Base-by-base conservation (phyloP, 2,797 vertebrate genomes). In the Microctenopoma stevenorrisi region DNA sequence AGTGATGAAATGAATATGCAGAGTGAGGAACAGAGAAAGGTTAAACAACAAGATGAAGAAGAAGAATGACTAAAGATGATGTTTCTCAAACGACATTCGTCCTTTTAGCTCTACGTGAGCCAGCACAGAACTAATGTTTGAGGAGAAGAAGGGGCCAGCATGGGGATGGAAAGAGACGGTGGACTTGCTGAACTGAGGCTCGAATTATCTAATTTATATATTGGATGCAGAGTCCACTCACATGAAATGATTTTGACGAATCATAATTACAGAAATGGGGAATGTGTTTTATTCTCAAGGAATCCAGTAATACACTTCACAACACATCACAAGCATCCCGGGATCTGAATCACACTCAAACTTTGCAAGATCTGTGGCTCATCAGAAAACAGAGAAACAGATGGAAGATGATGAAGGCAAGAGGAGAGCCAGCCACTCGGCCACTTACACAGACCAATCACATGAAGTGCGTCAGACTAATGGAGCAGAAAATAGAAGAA, bases 401-500 rank as follows among this genome's bases (percentile, higher is more conserved):
- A 74, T 47, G 46, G 47, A 67, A 67, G 61, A 59, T 6, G 67
- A 64, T 30, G 53, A 74, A 79, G 26, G 66, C 51, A 13, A 58
- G 49, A 57, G 47, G 63, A 74, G 30, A 37, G 68, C 65, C 68
- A 57, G 74, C 60, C 55, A 59, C 68, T 86, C 13, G 69, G 72
- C 72, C 81, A 64, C 73, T 72, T 77, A 62, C 70, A 63, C 69
- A 71, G 69, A 81, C 72, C 72, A 52, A 26, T 64, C 68, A 44
- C 79, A 51, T 42, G 63, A 73, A 77, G 71, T 35, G 33, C 86
- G 84, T 77, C 69, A 44, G 65, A 78, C 74, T 91, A 92, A 92
- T 91, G 86, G 83, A 82, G 88, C 79, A 82, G 86, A 91, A 91
- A 91, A 91, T 88, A 85, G 82, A 90, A 73, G 86, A 91, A 83